A percentile compares a stretch with the other conserved stretches of the same genome.
These are phyloP conservation scores for Parapsyche elsis DNA, from an alignment of 1,140 invertebrate genomes.

Conservation along the genomic window DNA sequence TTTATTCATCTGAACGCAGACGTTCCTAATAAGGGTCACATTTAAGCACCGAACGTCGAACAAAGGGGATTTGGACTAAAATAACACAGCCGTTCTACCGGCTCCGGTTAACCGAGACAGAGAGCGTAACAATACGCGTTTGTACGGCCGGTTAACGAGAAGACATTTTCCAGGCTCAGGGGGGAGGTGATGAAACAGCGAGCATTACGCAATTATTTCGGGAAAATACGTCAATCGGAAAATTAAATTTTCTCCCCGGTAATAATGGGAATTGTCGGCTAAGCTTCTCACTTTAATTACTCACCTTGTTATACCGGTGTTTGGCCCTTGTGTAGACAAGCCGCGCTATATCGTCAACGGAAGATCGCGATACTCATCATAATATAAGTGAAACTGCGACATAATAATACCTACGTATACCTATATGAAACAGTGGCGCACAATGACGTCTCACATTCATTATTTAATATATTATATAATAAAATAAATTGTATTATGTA, in stretches of 20 bases:
- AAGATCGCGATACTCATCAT: background rate
- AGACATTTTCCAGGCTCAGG: constrained; percentile 8
- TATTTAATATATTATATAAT: too few relatives aligned
- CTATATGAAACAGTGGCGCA: too few relatives aligned
- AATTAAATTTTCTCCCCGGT: constrained; percentile 36
- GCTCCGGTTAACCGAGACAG: constrained; percentile 18
- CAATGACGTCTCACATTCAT: too few relatives aligned
- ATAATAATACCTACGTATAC: too few relatives aligned
- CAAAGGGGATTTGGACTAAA: constrained; percentile 18
- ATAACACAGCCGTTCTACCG: constrained; percentile 8
- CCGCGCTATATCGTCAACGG: background rate
- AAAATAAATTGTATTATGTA: too few relatives aligned
- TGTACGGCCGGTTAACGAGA: constrained; percentile 3
- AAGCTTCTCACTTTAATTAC: constrained; percentile 37
- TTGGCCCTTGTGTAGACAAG: constrained; percentile 3
- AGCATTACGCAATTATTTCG: constrained; percentile 31
- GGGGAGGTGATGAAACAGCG: background rate
- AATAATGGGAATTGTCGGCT: constrained; percentile 32
- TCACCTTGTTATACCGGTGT: constrained; percentile 28
- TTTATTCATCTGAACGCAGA: background rate
- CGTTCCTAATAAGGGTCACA: constrained; percentile 15
- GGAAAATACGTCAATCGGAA: constrained; percentile 41
- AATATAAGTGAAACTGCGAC: background rate
- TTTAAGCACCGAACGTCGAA: constrained; percentile 19
- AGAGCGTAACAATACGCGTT: constrained; percentile 33